Evolutionary conservation across 2,888 invertebrate genomes (phyloP), one percentile per base, ranked within the genome.

Genomic region (Rutpela maculata): DNA sequence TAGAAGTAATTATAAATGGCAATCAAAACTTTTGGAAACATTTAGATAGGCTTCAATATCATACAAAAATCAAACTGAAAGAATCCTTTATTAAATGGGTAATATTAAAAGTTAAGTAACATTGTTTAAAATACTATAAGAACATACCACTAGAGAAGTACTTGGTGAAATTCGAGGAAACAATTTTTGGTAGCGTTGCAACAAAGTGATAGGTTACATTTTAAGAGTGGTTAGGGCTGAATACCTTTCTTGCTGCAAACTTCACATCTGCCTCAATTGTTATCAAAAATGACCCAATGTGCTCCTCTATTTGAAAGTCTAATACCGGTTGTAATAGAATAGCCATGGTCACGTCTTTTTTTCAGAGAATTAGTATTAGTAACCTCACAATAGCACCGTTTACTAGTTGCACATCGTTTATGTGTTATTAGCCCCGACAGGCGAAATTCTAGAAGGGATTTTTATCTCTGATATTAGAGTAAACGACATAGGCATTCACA

Each of bases 401-500:
- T 68, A 68, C 56, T 68, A 50, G 55, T 68, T 15, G 68, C 56
- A 68, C 68, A 68, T 55, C 38, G 38, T 38, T 38, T 38, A 38
- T 38, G 38, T 38, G 38, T 38, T 38, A 38, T 38, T 38, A 38
- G 18, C 56, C 68, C 68, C 5, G 68, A 43, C 18, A 19, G 55
- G 55, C 17, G 55, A 22, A 68, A 68, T 55, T 55, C 56, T 19
- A 38, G 19, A 55, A 55, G 68, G 18, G n/a, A 31, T 38, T 38
- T 38, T 38, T 38, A 38, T 38, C 38, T 38, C 38, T 38, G 38
- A 38, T 38, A 38, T 38, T 9, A 9, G 38, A 38, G 38, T 38
- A 38, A 38, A 38, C 11, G 38, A 38, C 38, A 38, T 38, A 38
- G 19, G 55, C 22, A 68, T 55, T 18, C 15, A 19, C 38, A 9